Base-by-base conservation (phyloP, 2,113 vertebrate species). In the Alexandromys fortis region DNA sequence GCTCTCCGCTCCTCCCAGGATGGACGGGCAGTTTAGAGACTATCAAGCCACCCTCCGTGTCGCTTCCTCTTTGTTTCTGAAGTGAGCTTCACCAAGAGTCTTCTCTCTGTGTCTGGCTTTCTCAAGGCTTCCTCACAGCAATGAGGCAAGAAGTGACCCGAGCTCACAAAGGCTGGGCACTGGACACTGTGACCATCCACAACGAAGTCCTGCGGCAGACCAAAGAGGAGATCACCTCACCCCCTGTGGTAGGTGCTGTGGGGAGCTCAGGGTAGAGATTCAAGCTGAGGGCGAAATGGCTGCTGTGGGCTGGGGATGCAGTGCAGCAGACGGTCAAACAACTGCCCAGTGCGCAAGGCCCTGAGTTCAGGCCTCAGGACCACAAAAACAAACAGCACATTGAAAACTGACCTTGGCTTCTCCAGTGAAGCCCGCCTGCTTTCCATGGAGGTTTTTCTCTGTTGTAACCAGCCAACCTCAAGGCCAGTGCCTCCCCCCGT, bases 71-170 rank as follows among this genome's bases (percentile, higher is more conserved):
- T 38, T n/a, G 12, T 87, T 89, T 86, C 95, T 70, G 8, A 26
- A 33, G 45, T 38, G 38, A 30, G 12, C 52, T 33, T 13, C 45
- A 49, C n/a, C 24, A 63, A 87, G 28, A 38, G n/a, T 35, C 33
- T 33, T 58, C 78, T 45, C 7, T 47, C 61, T 63, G 8, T 12
- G 2, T 79, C n/a, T 90, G 21, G 73, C 73, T 77, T 88, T 97
- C 97, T 92, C 97, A 28, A 98, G 98, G 98, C 67, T 99, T 99
- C 92, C 97, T 99, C 94, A 99, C 98, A 52, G 99, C 98, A 52
- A 98, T 99, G 98, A 98, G 98, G 91, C 98, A 99, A 90, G 99
- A 99, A 97, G 98, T 98, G 67, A 98, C 98, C 67, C 98, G 97
- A 19, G 98, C 98, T 86, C 98, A 99, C 94, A 98, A 99, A 97